These are phyloP conservation scores for Nibea coibor DNA, from an alignment of 2,113 vertebrate species.

Conservation along the genomic window DNA sequence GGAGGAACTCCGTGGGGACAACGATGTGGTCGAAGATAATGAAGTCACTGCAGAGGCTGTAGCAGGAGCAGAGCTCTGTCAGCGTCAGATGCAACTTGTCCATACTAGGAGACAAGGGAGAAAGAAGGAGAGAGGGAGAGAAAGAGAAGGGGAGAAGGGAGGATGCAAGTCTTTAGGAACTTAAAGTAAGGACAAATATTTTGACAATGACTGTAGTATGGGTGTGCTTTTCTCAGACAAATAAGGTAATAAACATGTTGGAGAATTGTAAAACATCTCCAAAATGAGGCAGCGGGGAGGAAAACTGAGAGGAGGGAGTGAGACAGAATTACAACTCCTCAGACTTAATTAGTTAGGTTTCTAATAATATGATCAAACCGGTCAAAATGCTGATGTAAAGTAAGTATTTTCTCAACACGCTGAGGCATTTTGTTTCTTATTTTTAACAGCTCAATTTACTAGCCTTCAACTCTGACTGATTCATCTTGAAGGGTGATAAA, in stretches of 20 bases:
- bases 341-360: constrained; percentile 33
- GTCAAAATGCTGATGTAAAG: constrained; percentile 1
- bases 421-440: constrained; percentile 9
- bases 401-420: neutral
- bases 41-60: constrained; percentile 85
- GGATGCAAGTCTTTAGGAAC: constrained; percentile 17
- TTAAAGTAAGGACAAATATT: constrained; percentile 31
- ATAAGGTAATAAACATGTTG: constrained; percentile 25
- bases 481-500: constrained; percentile 22
- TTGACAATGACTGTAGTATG: constrained; percentile 29
- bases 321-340: constrained; percentile 22
- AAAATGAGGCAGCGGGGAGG: constrained; percentile 18
- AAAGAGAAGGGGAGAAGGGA: constrained; percentile 17
- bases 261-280: constrained; percentile 9
- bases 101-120: constrained; percentile 80
- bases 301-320: neutral
- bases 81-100: constrained; percentile 92
- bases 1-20: constrained; percentile 90
- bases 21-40: constrained; percentile 88
- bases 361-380: constrained; percentile 17
- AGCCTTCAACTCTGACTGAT: constrained; percentile 7
- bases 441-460: constrained; percentile 22
- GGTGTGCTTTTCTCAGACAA: constrained; percentile 31
- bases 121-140: constrained; percentile 15
- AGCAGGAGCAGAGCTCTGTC: constrained; percentile 88